A percentile compares a stretch with the other conserved stretches of the same genome.
Conservation (phyloP, 2,888 invertebrate genomes). For the Ormyrus nitidulus region DNA sequence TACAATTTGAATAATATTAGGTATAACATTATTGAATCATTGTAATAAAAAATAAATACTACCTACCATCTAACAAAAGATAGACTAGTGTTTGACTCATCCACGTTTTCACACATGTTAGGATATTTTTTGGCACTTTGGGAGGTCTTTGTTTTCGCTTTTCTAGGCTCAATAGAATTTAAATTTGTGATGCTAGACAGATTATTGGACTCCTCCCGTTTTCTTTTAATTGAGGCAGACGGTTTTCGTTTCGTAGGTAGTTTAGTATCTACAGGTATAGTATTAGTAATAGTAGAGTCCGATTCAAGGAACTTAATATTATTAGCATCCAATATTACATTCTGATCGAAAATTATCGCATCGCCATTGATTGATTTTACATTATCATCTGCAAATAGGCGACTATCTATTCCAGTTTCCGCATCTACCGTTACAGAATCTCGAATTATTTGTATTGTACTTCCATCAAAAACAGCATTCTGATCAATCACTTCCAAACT, state of each 20-base stretch:
- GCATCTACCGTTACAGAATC: constrained; percentile 62
- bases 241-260: constrained; percentile 35
- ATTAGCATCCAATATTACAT: constrained; percentile 65
- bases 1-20: constrained; percentile 2
- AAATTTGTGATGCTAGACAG: constrained; percentile 65
- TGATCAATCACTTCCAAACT: constrained; percentile 69
- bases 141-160: constrained; percentile 67
- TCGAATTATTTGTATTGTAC: constrained; percentile 66
- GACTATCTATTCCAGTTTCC: constrained; percentile 63
- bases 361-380: constrained; percentile 66
- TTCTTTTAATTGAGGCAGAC: constrained; percentile 65
- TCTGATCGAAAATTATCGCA: constrained; percentile 66
- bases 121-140: constrained; percentile 67
- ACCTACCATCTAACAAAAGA: constrained; percentile 81
- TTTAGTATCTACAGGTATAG: background rate
- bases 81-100: constrained; percentile 72
- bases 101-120: constrained; percentile 66
- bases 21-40: background rate
- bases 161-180: constrained; percentile 69
- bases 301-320: constrained; percentile 66
- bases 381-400: constrained; percentile 66
- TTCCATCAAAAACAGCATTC: constrained; percentile 64
- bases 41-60: background rate
- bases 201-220: constrained; percentile 67
- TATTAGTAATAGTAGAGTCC: constrained; percentile 59